phyloP scores from a whole-genome alignment of 2,888 invertebrate genomes.

The Drosophila nr. fundita region DNA sequence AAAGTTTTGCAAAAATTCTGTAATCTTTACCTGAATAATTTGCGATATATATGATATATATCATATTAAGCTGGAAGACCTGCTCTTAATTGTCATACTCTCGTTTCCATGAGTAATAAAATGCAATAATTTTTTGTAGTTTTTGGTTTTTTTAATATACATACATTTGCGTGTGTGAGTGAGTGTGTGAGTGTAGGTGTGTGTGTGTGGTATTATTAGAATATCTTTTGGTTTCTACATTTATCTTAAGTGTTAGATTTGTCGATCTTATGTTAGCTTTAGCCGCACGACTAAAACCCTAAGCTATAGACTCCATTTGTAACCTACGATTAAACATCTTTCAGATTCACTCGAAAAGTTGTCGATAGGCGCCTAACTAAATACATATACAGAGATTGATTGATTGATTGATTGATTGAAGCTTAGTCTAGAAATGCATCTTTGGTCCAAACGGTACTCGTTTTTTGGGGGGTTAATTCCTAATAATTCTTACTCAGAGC shows the following conservation, averaged over 20 bases:
- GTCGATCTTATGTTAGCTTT: constrained; percentile 54
- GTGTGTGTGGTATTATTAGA: constrained; percentile 46
- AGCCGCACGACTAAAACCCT: constrained; percentile 61
- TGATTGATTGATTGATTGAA: constrained; percentile 29
- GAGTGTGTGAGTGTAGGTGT: not conserved
- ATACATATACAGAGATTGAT: constrained; percentile 35
- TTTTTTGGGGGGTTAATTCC: constrained; percentile 41
- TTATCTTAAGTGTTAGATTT: constrained; percentile 38
- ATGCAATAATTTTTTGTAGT: not conserved
- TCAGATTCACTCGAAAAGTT: constrained; percentile 5
- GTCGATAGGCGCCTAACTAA: constrained; percentile 1
- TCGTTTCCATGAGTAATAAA: not conserved
- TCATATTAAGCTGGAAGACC: not conserved
- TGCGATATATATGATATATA: not conserved
- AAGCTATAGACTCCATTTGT: constrained; percentile 69
- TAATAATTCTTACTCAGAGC: not conserved
- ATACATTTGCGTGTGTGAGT: constrained; percentile 16
- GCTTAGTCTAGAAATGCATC: constrained; percentile 73
- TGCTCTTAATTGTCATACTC: not conserved
- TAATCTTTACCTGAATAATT: not conserved
- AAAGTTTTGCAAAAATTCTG: not conserved
- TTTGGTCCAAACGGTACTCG: constrained; percentile 71
- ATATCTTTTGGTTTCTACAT: constrained; percentile 72
- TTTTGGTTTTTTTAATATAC: constrained; percentile 4
- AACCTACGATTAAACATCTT: constrained; percentile 17